Conservation (phyloP, 64 coral and sea anemone genomes). For the Dendrophyllia cribrosa region DNA sequence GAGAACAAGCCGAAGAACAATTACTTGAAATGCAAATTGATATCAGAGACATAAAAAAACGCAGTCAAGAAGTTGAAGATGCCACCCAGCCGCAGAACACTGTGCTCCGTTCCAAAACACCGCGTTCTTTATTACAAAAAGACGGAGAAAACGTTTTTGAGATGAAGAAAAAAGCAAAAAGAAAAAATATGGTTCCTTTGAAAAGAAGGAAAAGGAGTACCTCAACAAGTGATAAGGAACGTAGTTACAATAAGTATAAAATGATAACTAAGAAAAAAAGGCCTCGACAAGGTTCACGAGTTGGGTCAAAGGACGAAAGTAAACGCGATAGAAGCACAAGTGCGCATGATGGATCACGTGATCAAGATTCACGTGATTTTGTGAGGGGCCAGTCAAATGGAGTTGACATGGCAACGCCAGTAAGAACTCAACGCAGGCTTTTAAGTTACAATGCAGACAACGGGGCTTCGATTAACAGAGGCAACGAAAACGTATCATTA, state of each 20-base stretch:
- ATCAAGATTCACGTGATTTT: background rate
- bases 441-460: background rate
- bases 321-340: background rate
- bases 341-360: background rate
- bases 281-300: background rate
- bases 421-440: background rate
- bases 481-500: background rate
- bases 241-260: background rate
- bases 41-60: background rate
- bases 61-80: background rate
- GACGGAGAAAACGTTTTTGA: constrained; percentile 11
- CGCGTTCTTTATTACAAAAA: background rate
- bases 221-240: background rate
- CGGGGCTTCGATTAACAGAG: background rate
- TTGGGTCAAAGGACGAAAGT: background rate
- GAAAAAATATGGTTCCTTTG: background rate
- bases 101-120: background rate
- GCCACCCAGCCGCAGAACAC: background rate
- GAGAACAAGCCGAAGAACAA: background rate
- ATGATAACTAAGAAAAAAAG: background rate
- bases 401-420: background rate
- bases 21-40: constrained; percentile 37
- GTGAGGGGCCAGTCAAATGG: background rate
- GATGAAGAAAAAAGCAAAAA: background rate
- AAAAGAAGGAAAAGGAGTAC: background rate